Percentiles rank a stretch among this genome's conserved stretches.
Evolutionary conservation across 2,888 invertebrate genomes (phyloP).

Genomic region (Pterobdella sp.): DNA sequence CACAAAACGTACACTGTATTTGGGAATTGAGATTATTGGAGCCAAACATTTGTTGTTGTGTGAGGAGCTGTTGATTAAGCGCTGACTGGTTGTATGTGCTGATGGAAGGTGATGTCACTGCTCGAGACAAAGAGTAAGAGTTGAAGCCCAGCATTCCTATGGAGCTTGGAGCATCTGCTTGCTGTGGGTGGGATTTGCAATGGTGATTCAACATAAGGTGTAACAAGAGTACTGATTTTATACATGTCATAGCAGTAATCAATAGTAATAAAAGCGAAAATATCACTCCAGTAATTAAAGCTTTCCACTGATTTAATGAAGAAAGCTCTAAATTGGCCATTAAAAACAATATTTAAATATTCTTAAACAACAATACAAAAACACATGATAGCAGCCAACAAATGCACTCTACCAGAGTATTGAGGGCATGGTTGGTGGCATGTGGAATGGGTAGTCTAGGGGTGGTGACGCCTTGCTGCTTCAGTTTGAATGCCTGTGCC

Average conservation of each 20-base stretch:
- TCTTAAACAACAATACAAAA: background rate
- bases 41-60: background rate
- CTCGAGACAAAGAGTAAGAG: background rate
- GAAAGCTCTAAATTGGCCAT: too few relatives aligned
- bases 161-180: background rate
- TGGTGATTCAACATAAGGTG: too few relatives aligned
- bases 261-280: too few relatives aligned
- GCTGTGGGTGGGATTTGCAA: background rate
- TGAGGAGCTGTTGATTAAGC: background rate
- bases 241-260: too few relatives aligned
- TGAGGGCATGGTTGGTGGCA: background rate
- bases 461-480: background rate
- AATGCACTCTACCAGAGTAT: background rate
- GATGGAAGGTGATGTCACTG: background rate
- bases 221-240: too few relatives aligned
- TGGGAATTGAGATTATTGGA: background rate
- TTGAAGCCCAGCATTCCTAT: conserved; percentile 1
- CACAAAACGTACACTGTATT: background rate
- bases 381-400: background rate
- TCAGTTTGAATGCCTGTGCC: conserved; percentile 3
- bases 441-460: conserved; percentile 2
- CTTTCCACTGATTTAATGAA: too few relatives aligned
- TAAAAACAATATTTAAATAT: too few relatives aligned
- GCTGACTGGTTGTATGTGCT: background rate
- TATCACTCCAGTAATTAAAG: too few relatives aligned